A percentile compares a stretch with the other conserved stretches of the same genome.
Evolutionary conservation across 2,888 invertebrate species (phyloP).

Genomic region (Parnassius smintheus): DNA sequence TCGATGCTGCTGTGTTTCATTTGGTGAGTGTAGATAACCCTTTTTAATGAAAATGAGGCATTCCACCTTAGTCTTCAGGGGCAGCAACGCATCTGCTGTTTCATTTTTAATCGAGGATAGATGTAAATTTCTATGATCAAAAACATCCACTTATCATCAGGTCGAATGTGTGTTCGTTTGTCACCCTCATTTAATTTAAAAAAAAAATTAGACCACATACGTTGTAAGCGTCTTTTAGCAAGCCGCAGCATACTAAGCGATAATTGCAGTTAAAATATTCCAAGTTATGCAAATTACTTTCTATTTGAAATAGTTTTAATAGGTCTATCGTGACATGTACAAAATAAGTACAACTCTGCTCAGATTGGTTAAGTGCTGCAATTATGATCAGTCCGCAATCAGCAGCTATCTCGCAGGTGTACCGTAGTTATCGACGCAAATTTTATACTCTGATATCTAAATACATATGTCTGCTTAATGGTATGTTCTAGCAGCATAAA

Average conservation of each 20-base stretch:
- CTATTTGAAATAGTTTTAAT: constrained; percentile 26
- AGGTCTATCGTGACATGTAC: constrained; percentile 30
- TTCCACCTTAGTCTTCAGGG: no score
- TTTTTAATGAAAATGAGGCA: no score
- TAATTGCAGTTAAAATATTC: constrained; percentile 2
- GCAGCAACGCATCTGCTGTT: no score
- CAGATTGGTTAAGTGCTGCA: constrained; percentile 39
- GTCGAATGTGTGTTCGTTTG: no score
- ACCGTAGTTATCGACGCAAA: constrained; percentile 29
- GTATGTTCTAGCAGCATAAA: constrained; percentile 11
- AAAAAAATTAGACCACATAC: no score
- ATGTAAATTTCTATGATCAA: no score
- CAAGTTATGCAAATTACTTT: constrained; percentile 17
- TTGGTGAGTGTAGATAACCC: no score
- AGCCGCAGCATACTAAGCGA: neutral
- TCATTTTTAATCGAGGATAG: no score
- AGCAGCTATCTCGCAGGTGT: constrained; percentile 34
- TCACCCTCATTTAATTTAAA: no score
- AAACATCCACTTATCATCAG: no score
- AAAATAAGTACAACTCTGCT: constrained; percentile 35
- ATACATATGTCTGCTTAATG: constrained; percentile 30
- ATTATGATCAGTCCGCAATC: constrained; percentile 31
- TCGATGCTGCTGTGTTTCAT: no score
- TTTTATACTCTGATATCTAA: constrained; percentile 32
- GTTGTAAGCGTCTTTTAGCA: neutral